Percentiles rank a stretch among this genome's conserved stretches.
These are phyloP conservation scores for Chelonia mydas DNA, from an alignment of 2,797 vertebrate species.

Conservation along the genomic window DNA sequence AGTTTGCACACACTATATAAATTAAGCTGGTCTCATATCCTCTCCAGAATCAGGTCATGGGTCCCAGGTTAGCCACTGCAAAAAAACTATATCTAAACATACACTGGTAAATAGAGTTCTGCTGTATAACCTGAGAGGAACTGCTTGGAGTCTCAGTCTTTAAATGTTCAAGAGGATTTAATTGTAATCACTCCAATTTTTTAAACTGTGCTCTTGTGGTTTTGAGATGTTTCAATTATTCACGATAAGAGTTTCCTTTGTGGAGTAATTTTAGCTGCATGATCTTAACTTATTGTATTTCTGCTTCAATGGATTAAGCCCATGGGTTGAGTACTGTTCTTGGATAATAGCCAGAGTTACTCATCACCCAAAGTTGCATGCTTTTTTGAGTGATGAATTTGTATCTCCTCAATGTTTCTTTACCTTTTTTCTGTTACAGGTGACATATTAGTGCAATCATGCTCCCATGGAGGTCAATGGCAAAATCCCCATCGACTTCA, in stretches of 20 bases:
- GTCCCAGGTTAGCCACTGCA: too few species aligned
- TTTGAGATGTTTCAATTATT: background rate
- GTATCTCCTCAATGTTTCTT: background rate
- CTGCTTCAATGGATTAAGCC: background rate
- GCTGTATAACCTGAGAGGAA: background rate
- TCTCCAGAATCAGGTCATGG: background rate
- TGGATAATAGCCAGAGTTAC: background rate
- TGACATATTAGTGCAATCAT: background rate
- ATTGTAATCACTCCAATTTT: background rate
- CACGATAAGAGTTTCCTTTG: rapidly evolving
- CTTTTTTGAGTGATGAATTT: background rate
- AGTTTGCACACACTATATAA: background rate
- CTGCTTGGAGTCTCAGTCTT: background rate
- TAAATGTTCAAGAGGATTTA: background rate
- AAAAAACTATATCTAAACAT: background rate
- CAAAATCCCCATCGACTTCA: rapidly evolving
- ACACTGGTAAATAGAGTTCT: background rate
- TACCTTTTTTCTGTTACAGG: background rate
- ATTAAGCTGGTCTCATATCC: background rate
- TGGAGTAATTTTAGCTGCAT: background rate
- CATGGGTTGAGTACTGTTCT: background rate
- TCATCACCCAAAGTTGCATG: background rate
- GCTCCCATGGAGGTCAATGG: background rate
- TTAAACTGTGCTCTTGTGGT: background rate
- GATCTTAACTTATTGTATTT: background rate